These are phyloP conservation scores for Platynereis dumerilii DNA, from an alignment of 2,888 invertebrate species.

Conservation along the genomic window DNA sequence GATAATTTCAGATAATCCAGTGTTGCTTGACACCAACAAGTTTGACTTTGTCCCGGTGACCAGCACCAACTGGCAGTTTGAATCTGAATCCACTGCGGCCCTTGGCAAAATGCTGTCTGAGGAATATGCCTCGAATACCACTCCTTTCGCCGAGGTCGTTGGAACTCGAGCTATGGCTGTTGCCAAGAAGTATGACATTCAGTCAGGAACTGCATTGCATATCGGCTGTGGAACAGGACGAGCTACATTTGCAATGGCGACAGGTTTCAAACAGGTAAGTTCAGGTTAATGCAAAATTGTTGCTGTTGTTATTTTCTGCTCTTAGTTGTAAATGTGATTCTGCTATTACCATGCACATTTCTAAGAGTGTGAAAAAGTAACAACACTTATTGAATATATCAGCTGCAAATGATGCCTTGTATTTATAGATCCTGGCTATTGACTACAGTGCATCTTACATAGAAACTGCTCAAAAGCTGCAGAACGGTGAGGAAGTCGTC, in stretches of 20 bases:
- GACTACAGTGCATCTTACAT: conserved; percentile 49
- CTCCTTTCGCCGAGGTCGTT: neutral
- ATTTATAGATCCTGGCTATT: conserved; percentile 53
- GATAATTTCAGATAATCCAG: conserved; percentile 37
- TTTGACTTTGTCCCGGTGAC: conserved; percentile 32
- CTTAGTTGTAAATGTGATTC: neutral
- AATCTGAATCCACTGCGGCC: conserved; percentile 41
- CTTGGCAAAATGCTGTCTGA: conserved; percentile 48
- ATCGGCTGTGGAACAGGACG: conserved; percentile 50
- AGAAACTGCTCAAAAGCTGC: conserved; percentile 47
- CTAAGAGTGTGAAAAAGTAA: no score
- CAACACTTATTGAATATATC: no score
- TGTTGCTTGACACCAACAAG: conserved; percentile 30
- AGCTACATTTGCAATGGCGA: conserved; percentile 45
- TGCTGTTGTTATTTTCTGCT: neutral
- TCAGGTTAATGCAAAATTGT: neutral
- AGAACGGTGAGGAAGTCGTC: conserved; percentile 33
- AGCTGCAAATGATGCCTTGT: no score
- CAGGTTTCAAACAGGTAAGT: conserved; percentile 45
- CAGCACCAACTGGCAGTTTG: conserved; percentile 48
- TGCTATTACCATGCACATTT: no score
- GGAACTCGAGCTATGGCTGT: conserved; percentile 1
- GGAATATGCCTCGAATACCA: conserved; percentile 45
- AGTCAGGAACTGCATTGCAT: conserved; percentile 42
- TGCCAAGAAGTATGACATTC: conserved; percentile 26